phyloP scores from a whole-genome alignment of 1,140 invertebrate genomes.

The Drosophila bocki region DNA sequence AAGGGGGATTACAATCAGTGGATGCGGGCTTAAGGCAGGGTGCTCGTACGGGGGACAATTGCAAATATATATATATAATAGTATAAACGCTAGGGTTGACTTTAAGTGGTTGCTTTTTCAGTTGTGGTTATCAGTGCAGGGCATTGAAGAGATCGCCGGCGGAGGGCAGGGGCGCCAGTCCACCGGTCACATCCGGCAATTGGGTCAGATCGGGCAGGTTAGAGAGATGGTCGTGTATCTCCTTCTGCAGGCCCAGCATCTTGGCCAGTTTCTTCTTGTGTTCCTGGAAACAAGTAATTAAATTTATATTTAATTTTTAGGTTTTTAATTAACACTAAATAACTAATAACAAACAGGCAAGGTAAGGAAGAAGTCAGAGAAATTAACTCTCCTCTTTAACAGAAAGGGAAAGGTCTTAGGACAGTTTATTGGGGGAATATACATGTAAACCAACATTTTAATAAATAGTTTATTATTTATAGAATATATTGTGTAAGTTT shows the following conservation, averaged over 20 bases:
- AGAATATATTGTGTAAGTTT: too few species aligned
- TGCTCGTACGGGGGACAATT: not conserved
- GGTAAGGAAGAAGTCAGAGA: not conserved
- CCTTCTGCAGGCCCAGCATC: conserved; percentile 92
- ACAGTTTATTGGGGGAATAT: not conserved
- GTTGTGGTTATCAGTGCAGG: conserved; percentile 66
- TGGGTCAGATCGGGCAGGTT: conserved; percentile 96
- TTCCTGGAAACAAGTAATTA: conserved; percentile 87
- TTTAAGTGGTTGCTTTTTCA: conserved; percentile 30
- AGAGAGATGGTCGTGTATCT: conserved; percentile 96
- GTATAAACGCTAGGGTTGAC: conserved; percentile 28
- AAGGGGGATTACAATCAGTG: conserved; percentile 33
- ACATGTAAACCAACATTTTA: too few species aligned
- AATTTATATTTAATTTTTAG: conserved; percentile 2
- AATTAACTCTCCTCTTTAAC: too few species aligned
- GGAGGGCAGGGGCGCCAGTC: conserved; percentile 95
- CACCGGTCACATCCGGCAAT: conserved; percentile 95
- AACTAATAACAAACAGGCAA: not conserved
- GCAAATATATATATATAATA: conserved; percentile 23
- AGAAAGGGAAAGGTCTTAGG: not conserved
- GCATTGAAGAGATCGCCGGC: conserved; percentile 96
- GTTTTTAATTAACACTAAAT: conserved; percentile 5
- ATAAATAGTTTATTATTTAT: too few species aligned
- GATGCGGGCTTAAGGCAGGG: not conserved
- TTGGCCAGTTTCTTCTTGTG: conserved; percentile 94